Evolutionary conservation across 2,888 invertebrate genomes (phyloP), one percentile per base, ranked within the genome.

Genomic region (Aspidiotus rigidus): DNA sequence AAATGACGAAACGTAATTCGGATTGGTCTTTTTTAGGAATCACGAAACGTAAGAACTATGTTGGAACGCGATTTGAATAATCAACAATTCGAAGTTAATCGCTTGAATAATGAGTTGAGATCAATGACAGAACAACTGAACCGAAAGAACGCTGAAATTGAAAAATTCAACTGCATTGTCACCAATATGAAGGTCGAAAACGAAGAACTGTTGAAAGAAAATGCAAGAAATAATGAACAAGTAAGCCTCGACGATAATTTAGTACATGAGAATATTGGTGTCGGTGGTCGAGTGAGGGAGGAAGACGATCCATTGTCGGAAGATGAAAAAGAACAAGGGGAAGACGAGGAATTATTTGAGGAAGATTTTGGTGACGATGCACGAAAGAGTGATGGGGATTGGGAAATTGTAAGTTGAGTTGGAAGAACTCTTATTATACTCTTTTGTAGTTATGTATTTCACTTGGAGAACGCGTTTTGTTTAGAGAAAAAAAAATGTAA

Each of bases 51-150:
- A 7, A 80, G 78, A 74, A 77, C 76, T 44, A 83, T 85, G 67
- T 74, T 84, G 71, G 85, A 85, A 73, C 81, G 81, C 73, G 81
- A 82, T 73, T 73, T 80, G 8, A 76, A 77, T 70, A 76, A 79
- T 59, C 78, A 80, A 62, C 83, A 82, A 82, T 75, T 74, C 79
- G 39, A 77, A 77, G 71, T 76, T 78, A 62, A 77, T 76, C 80
- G 77, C 74, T 81, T 83, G 73, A 83, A 84, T 74, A 82, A 83
- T 72, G 84, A 85, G 62, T 76, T 82, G 69, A 79, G 80, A 72
- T 75, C 76, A 16, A 80, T 80, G 72, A 77, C 81, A 70, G 78
- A 77, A 72, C 79, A 69, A 76, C 80, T 79, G 72, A 79, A 77
- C 72, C 77, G 76, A 7, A 72, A 78, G 5, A 77, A 78, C 55